Conservation (phyloP, 2,113 vertebrate species). For the Regulus satrapa region DNA sequence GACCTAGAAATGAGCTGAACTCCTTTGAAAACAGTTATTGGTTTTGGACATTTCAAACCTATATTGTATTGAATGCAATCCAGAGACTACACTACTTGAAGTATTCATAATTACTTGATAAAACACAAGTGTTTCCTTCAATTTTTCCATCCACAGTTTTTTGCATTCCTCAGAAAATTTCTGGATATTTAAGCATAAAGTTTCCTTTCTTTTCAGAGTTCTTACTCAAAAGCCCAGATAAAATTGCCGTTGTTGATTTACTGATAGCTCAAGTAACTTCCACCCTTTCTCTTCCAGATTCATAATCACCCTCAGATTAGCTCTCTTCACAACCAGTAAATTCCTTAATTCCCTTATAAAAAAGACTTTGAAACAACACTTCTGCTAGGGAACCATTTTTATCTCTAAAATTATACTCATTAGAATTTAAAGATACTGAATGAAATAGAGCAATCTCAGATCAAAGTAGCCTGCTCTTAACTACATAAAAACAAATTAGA, state of each 20-base stretch:
- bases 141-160: not conserved
- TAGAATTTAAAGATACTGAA: slow-evolving; percentile 18
- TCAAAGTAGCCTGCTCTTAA: slow-evolving; percentile 18
- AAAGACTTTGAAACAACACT: slow-evolving; percentile 20
- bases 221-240: not conserved
- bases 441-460: slow-evolving; percentile 31
- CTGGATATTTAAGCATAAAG: not conserved
- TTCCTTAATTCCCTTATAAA: slow-evolving; percentile 30
- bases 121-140: slow-evolving; percentile 39
- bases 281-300: not conserved
- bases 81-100: not conserved
- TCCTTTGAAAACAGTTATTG: slow-evolving; percentile 34
- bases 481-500: slow-evolving; percentile 36
- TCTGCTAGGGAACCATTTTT: not conserved
- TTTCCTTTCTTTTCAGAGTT: slow-evolving; percentile 7
- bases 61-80: not conserved
- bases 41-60: not conserved
- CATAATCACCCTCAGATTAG: not conserved
- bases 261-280: not conserved
- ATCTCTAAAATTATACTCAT: not conserved
- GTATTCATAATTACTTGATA: slow-evolving; percentile 24
- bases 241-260: not conserved
- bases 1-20: slow-evolving; percentile 7
- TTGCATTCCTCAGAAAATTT: not conserved
- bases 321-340: not conserved